phyloP scores from a whole-genome alignment of 2,888 invertebrate genomes.

The Eutolmus rufibarbis region DNA sequence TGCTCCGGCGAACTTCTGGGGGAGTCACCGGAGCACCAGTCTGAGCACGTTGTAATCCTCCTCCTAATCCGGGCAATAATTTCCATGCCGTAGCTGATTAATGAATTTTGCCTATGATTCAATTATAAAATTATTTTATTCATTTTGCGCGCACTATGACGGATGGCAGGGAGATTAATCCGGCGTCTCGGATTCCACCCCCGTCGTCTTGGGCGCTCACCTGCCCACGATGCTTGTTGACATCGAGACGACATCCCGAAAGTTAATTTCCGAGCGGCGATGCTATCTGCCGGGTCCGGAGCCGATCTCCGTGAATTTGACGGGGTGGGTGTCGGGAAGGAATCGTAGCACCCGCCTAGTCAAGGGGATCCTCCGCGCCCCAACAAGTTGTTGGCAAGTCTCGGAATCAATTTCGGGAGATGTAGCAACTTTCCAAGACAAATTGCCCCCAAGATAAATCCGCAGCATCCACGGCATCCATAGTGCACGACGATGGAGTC shows the following conservation, averaged over 20 bases:
- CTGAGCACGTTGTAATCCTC: conserved; percentile 15
- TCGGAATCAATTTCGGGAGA: conserved; percentile 36
- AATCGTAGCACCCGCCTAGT: conserved; percentile 16
- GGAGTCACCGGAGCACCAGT: background rate
- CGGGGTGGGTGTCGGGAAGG: background rate
- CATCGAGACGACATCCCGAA: conserved; percentile 17
- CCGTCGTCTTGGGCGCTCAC: background rate
- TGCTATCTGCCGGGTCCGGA: conserved; percentile 21
- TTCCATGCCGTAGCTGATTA: conserved; percentile 21
- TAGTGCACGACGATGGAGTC: conserved; percentile 22
- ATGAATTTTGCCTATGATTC: conserved; percentile 34
- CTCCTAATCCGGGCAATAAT: conserved; percentile 6
- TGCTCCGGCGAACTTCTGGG: background rate
- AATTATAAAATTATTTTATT: conserved; percentile 39
- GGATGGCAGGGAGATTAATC: conserved; percentile 17
- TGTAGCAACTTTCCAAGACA: conserved; percentile 38
- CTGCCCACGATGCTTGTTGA: conserved; percentile 5
- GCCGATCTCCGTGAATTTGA: conserved; percentile 21
- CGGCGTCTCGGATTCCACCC: background rate
- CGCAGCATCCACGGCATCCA: background rate
- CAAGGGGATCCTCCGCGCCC: background rate
- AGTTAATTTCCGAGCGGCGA: conserved; percentile 40
- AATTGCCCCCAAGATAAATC: conserved; percentile 39
- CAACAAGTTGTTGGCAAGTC: conserved; percentile 41
- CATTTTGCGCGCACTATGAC: conserved; percentile 18